Percentiles rank a stretch among this genome's conserved stretches.
These are phyloP conservation scores for Prunella himalayana DNA, from an alignment of 2,113 vertebrate genomes.

Conservation along the genomic window DNA sequence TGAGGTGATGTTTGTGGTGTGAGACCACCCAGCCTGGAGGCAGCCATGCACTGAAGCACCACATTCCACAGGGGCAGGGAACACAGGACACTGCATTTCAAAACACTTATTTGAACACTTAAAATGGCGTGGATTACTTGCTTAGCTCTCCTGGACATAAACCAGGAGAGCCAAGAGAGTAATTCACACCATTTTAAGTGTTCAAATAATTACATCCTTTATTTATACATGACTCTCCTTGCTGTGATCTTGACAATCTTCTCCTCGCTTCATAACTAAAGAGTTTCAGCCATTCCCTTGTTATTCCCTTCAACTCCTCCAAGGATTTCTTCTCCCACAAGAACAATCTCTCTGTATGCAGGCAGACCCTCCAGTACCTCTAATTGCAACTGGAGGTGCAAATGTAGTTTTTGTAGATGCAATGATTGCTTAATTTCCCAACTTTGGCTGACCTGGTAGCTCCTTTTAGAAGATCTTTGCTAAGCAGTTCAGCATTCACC, in stretches of 20 bases:
- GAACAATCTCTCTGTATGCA: neutral
- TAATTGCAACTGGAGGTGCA: neutral
- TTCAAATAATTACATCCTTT: neutral
- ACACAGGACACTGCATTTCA: neutral
- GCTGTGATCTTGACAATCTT: neutral
- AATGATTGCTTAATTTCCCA: neutral
- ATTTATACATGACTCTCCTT: neutral
- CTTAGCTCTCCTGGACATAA: neutral
- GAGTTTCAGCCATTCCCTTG: neutral
- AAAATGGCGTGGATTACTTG: neutral
- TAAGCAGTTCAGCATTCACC: neutral
- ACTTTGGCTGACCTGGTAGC: neutral
- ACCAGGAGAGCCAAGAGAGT: neutral
- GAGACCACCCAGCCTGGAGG: neutral
- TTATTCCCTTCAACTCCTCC: neutral
- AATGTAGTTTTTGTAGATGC: neutral
- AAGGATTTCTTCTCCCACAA: neutral
- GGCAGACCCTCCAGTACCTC: neutral
- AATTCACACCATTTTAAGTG: neutral
- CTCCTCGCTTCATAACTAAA: neutral
- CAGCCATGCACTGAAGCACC: fast-evolving
- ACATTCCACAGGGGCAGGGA: neutral
- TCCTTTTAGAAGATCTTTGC: neutral
- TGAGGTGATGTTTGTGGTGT: neutral
- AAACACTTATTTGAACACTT: neutral